A percentile compares a stretch with the other conserved stretches of the same genome.
These are phyloP conservation scores for Corydoras maculifer DNA, from an alignment of 2,113 vertebrate species.

Conservation along the genomic window DNA sequence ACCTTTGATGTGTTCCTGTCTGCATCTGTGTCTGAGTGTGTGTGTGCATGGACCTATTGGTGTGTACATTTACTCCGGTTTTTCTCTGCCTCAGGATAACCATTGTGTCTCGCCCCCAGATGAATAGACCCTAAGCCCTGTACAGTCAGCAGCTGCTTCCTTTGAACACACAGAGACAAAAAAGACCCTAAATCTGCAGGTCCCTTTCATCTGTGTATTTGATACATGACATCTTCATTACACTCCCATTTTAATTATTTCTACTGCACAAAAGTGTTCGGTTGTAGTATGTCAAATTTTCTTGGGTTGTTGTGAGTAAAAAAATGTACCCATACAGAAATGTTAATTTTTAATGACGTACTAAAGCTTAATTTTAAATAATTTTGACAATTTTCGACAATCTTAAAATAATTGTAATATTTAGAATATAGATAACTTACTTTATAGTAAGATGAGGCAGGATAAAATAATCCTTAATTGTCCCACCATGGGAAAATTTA, in stretches of 20 bases:
- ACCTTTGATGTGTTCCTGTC: too few relatives aligned
- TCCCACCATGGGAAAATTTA: too few relatives aligned
- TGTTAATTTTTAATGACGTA: too few relatives aligned
- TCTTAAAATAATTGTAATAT: too few relatives aligned
- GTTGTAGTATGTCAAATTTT: neutral
- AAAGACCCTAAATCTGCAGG: slow-evolving; percentile 60
- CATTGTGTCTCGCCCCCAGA: slow-evolving; percentile 50
- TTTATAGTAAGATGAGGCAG: too few relatives aligned
- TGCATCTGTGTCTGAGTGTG: slow-evolving; percentile 18
- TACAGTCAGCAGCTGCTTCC: slow-evolving; percentile 68
- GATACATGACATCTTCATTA: slow-evolving; percentile 59
- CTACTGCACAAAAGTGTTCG: slow-evolving; percentile 9
- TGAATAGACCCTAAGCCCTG: slow-evolving; percentile 58
- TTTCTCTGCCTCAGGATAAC: slow-evolving; percentile 44
- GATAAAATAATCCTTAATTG: too few relatives aligned
- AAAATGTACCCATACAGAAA: neutral
- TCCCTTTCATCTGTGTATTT: slow-evolving; percentile 65
- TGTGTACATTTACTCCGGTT: slow-evolving; percentile 41
- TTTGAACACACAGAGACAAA: slow-evolving; percentile 68
- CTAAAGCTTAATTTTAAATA: too few relatives aligned
- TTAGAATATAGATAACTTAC: too few relatives aligned
- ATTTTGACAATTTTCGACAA: too few relatives aligned
- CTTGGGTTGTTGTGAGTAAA: neutral
- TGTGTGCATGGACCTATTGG: slow-evolving; percentile 30
- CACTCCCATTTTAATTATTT: slow-evolving; percentile 44